These are phyloP conservation scores for Alauda arvensis DNA, from an alignment of 2,797 vertebrate species.

Conservation along the genomic window DNA sequence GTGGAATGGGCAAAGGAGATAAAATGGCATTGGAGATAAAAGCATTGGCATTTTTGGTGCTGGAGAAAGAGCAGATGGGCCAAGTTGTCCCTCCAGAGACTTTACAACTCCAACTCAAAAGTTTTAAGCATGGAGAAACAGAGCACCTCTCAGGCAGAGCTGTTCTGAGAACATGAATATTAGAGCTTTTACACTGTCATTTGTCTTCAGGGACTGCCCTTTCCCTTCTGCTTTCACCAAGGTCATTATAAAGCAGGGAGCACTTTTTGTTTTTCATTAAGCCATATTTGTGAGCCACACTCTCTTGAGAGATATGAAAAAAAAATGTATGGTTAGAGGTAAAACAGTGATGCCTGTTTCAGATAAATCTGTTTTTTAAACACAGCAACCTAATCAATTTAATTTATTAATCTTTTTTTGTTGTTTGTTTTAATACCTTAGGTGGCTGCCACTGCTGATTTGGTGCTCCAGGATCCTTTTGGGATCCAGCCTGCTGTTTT, in stretches of 20 bases:
- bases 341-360: neutral
- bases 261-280: neutral
- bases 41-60: neutral
- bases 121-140: neutral
- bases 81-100: neutral
- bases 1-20: neutral
- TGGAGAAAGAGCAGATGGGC: neutral
- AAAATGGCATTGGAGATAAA: too few relatives aligned
- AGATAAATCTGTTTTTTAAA: neutral
- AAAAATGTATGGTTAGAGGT: neutral
- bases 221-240: neutral
- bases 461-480: slow-evolving; percentile 84
- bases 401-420: neutral
- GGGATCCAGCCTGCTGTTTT: slow-evolving; percentile 82
- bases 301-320: neutral
- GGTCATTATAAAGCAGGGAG: neutral
- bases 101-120: neutral
- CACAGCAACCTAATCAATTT: neutral
- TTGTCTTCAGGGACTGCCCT: neutral
- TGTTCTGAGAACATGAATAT: neutral
- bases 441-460: slow-evolving; percentile 71
- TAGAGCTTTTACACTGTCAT: neutral
- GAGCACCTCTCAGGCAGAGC: neutral
- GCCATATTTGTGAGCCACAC: neutral
- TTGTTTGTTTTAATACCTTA: slow-evolving; percentile 20